phyloP scores from a whole-genome alignment of 2,797 vertebrate species.

The Menidia menidia region DNA sequence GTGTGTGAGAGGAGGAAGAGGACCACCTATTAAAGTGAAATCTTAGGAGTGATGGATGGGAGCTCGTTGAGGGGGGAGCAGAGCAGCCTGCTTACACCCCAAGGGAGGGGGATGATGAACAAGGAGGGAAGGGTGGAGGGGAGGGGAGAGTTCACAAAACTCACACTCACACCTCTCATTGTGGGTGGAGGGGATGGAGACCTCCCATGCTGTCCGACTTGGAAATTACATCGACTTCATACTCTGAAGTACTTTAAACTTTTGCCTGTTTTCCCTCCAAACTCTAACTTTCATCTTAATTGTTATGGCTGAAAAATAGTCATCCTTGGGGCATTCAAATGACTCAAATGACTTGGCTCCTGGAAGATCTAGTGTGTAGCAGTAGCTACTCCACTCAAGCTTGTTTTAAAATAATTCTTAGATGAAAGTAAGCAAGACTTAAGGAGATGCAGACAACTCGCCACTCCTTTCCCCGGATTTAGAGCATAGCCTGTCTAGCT shows the following conservation, averaged over 20 bases:
- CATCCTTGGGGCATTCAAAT: conserved; percentile 1
- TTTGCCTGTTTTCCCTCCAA: conserved; percentile 61
- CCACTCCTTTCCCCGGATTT: conserved; percentile 1
- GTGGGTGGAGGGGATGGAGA: conserved; percentile 62
- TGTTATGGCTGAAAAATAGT: conserved; percentile 36
- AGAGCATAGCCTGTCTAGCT: not conserved
- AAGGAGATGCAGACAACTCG: conserved; percentile 11
- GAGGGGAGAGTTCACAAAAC: conserved; percentile 64
- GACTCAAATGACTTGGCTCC: conserved; percentile 2
- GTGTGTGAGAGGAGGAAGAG: conserved; percentile 71
- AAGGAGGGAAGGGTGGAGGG: conserved; percentile 29
- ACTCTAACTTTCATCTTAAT: conserved; percentile 55
- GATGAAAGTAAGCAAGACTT: conserved; percentile 41
- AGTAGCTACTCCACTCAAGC: conserved; percentile 8
- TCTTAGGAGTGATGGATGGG: conserved; percentile 84
- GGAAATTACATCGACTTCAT: conserved; percentile 57
- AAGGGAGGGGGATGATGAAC: conserved; percentile 73
- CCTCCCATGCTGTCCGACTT: conserved; percentile 72
- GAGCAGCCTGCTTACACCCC: conserved; percentile 61
- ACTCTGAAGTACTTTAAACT: conserved; percentile 61
- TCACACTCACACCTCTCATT: conserved; percentile 73
- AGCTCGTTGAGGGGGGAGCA: conserved; percentile 72
- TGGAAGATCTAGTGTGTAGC: conserved; percentile 6
- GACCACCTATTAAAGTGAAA: conserved; percentile 83
- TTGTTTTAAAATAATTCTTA: conserved; percentile 32